A percentile compares a stretch with the other conserved stretches of the same genome.
Conservation (phyloP, 2,888 invertebrate genomes). For the Caenorhabditis sp. region DNA sequence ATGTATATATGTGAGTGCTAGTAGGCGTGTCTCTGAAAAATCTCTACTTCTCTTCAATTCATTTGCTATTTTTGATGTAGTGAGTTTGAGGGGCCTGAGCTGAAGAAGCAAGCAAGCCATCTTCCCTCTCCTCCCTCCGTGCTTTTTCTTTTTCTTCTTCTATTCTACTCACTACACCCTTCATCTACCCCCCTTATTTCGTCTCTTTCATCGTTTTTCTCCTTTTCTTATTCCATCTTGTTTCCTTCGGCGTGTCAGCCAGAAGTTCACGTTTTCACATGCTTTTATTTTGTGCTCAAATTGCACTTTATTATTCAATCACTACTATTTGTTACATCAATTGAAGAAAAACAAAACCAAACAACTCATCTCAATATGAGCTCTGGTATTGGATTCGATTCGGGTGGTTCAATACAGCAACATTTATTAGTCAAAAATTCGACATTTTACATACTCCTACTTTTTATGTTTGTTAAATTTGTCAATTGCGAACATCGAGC, state of each 20-base stretch:
- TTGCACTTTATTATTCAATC: slow-evolving; percentile 18
- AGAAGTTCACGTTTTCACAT: slow-evolving; percentile 17
- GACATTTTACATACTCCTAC: neutral
- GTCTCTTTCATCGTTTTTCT: slow-evolving; percentile 25
- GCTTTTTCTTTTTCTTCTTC: slow-evolving; percentile 5
- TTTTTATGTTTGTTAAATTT: neutral
- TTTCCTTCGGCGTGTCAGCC: neutral
- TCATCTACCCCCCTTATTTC: slow-evolving; percentile 16
- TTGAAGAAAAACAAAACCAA: neutral
- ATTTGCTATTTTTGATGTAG: slow-evolving; percentile 1
- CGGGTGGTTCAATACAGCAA: neutral
- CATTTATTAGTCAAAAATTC: neutral
- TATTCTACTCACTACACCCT: slow-evolving; percentile 34
- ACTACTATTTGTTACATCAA: neutral
- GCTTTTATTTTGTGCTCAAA: slow-evolving; percentile 22
- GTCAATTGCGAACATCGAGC: slow-evolving; percentile 34
- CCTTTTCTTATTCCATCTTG: neutral
- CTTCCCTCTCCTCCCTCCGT: slow-evolving; percentile 2
- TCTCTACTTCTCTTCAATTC: neutral
- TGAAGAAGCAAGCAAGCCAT: neutral
- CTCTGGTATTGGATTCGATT: neutral
- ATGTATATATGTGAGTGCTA: neutral
- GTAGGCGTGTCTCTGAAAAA: neutral
- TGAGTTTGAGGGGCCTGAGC: neutral
- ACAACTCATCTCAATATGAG: neutral